Base-by-base conservation (phyloP, 2,113 vertebrate species). In the Shinisaurus crocodilurus region DNA sequence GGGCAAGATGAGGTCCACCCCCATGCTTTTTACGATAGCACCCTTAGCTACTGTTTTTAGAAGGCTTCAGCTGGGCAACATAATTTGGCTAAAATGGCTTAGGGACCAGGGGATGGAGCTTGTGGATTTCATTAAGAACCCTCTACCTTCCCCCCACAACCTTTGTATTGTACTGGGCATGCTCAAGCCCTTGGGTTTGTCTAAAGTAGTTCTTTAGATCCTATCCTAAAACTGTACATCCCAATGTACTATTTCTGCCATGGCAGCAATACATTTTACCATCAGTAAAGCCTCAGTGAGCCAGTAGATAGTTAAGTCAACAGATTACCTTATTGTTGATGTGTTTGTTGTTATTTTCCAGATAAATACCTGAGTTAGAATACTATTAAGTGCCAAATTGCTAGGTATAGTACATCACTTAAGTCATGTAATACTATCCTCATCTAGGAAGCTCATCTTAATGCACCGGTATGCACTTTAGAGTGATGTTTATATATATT, bases 401-500 rank as follows among this genome's bases (percentile, higher is more conserved):
- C 45, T 77, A 45, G 60, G n/a, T n/a, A 80, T 0, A 84, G 65
- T 67, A 75, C 15, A 40, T 6, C 18, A 82, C 34, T 20, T 75
- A 37, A 75, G 83, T 32, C 3, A 43, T 2, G 10, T 60, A 88
- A 89, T 85, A 18, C 3, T 81, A 85, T n/a, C 13, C 3, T 16
- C 63, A 32, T 77, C 2, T 25, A 87, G 1, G 43, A 48, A 90
- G 88, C 69, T 48, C 87, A 88, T 5, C 84, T 91, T 63, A 82
- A 6, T 88, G 76, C 54, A 70, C 48, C 3, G 1, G 13, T 88
- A 40, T 80, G 40, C 86, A 60, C 40, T 90, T 76, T 37, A 45
- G 27, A 23, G 45, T 86, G 89, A 23, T 87, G 94, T 96, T 90
- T 60, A 70, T 80, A 76, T 79, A 45, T 57, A 85, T 82, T 34